Conservation (phyloP, 2,797 vertebrate genomes). For the Notoglanidium macrostoma region DNA sequence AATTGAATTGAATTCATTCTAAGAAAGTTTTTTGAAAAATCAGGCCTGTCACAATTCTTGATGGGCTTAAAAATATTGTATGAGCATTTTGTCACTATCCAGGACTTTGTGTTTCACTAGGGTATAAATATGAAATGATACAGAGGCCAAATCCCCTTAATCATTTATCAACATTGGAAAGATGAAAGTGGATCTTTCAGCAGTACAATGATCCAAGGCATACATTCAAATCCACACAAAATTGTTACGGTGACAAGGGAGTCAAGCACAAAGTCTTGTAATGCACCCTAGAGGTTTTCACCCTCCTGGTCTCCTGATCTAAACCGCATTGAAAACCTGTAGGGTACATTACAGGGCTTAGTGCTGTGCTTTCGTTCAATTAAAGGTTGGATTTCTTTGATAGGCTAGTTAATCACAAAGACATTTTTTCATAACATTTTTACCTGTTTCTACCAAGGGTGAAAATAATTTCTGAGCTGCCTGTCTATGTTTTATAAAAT, state of each 20-base stretch:
- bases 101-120: neutral
- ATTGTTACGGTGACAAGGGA: neutral
- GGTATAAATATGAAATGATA: neutral
- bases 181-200: neutral
- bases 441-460: neutral
- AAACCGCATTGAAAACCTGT: neutral
- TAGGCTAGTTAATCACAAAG: neutral
- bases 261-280: too few relatives aligned
- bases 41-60: neutral
- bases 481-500: neutral
- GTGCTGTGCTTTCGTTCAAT: neutral
- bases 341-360: too few relatives aligned
- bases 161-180: neutral
- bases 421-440: too few relatives aligned
- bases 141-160: neutral
- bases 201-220: too few relatives aligned
- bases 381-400: neutral
- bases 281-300: too few relatives aligned
- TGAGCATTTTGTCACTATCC: neutral
- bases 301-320: neutral
- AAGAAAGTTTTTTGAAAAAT: neutral
- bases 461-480: neutral
- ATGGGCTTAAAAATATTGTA: neutral
- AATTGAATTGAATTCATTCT: neutral
- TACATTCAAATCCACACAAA: neutral